Conservation (phyloP, 2,113 vertebrate species). For the Willisornis vidua region DNA sequence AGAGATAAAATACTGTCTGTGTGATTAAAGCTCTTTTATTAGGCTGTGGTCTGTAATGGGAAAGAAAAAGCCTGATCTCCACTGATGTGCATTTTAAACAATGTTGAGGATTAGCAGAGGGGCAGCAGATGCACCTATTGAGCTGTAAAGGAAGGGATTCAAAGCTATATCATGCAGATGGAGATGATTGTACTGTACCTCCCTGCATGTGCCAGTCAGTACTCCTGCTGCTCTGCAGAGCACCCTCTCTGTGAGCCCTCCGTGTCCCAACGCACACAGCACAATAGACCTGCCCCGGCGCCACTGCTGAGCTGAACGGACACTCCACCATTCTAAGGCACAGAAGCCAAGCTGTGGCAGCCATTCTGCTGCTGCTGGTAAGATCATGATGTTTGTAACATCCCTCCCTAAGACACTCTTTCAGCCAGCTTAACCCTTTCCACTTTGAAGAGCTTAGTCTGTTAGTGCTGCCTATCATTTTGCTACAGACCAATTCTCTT, state of each 20-base stretch:
- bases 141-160: slow-evolving; percentile 42
- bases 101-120: slow-evolving; percentile 49
- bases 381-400: fast-evolving
- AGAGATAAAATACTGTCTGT: slow-evolving; percentile 19
- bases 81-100: slow-evolving; percentile 64
- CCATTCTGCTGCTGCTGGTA: not conserved
- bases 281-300: not conserved
- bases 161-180: slow-evolving; percentile 28
- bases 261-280: not conserved
- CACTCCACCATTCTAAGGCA: fast-evolving
- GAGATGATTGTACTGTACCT: slow-evolving; percentile 13
- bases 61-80: slow-evolving; percentile 24
- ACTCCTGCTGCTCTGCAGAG: not conserved
- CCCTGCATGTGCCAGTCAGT: not conserved
- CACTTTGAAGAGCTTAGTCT: not conserved
- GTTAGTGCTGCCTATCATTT: not conserved
- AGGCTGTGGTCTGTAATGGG: not conserved
- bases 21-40: slow-evolving; percentile 51
- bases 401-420: not conserved
- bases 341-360: not conserved
- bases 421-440: not conserved
- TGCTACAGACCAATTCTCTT: not conserved
- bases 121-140: slow-evolving; percentile 59
- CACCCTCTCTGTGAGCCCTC: not conserved
- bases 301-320: not conserved